phyloP scores from a whole-genome alignment of 2,888 invertebrate genomes.

The Artemia sp. region DNA sequence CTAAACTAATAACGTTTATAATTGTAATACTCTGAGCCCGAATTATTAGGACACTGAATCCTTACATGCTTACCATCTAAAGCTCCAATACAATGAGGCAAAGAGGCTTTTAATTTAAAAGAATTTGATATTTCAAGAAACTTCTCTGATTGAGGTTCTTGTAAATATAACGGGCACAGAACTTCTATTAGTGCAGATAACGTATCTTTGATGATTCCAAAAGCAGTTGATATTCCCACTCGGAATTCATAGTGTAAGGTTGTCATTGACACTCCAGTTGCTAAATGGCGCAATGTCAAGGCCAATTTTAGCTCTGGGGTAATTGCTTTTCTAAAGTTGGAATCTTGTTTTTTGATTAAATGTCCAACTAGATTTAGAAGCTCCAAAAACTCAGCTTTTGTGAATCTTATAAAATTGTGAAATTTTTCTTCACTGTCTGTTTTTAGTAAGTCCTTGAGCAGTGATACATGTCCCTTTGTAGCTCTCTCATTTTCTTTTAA shows the following conservation, averaged over 20 bases:
- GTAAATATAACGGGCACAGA: too few species aligned
- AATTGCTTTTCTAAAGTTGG: conserved; percentile 22
- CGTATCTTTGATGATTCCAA: neutral
- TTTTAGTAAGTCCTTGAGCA: conserved; percentile 24
- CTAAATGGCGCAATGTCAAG: conserved; percentile 23
- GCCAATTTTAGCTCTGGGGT: conserved; percentile 22
- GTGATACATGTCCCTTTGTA: conserved; percentile 16
- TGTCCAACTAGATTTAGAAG: conserved; percentile 22
- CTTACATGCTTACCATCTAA: too few species aligned
- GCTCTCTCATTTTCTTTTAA: neutral
- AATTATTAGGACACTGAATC: too few species aligned
- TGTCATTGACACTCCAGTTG: conserved; percentile 20
- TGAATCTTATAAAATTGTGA: conserved; percentile 23
- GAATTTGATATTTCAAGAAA: conserved; percentile 21
- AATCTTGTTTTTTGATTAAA: conserved; percentile 23
- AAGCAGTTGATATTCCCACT: neutral
- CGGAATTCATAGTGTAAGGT: neutral
- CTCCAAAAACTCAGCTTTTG: conserved; percentile 21
- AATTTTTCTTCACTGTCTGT: conserved; percentile 23
- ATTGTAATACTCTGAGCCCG: too few species aligned
- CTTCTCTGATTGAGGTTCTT: too few species aligned
- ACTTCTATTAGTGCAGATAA: neutral
- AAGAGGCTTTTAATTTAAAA: conserved; percentile 22
- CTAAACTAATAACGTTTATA: too few species aligned
- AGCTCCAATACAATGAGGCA: too few species aligned